These are phyloP conservation scores for Napeogenes sylphis DNA, from an alignment of 2,888 invertebrate genomes.

Conservation along the genomic window DNA sequence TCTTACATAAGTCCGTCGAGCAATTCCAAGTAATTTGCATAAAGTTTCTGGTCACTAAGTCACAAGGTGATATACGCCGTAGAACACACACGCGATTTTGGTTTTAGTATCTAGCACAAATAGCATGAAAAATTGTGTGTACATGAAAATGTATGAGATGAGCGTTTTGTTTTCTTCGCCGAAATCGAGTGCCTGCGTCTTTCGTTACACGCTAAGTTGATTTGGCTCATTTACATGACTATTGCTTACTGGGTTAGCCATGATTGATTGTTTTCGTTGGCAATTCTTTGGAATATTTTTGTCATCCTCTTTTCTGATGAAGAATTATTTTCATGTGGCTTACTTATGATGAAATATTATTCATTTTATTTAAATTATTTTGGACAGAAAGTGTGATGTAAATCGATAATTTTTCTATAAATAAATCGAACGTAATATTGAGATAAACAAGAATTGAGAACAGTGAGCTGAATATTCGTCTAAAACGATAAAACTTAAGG, in stretches of 20 bases:
- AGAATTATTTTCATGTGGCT: not conserved
- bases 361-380: not conserved
- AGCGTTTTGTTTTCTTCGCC: constrained; percentile 25
- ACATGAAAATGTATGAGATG: constrained; percentile 10
- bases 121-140: constrained; percentile 15
- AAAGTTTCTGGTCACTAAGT: constrained; percentile 1
- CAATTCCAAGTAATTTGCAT: constrained; percentile 22
- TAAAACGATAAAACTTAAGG: too few relatives aligned
- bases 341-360: not conserved
- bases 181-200: constrained; percentile 33
- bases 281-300: constrained; percentile 7
- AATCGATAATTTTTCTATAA: too few relatives aligned
- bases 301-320: not conserved
- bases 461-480: too few relatives aligned
- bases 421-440: too few relatives aligned
- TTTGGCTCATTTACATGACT: constrained; percentile 31
- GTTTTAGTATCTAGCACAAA: not conserved
- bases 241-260: constrained; percentile 26
- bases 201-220: constrained; percentile 30
- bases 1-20: constrained; percentile 15
- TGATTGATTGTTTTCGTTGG: constrained; percentile 15
- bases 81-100: constrained; percentile 7
- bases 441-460: too few relatives aligned
- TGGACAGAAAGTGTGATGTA: too few relatives aligned
- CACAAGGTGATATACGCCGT: constrained; percentile 15